Base-by-base conservation (phyloP, 2,888 invertebrate genomes). In the Melanotus villosus region DNA sequence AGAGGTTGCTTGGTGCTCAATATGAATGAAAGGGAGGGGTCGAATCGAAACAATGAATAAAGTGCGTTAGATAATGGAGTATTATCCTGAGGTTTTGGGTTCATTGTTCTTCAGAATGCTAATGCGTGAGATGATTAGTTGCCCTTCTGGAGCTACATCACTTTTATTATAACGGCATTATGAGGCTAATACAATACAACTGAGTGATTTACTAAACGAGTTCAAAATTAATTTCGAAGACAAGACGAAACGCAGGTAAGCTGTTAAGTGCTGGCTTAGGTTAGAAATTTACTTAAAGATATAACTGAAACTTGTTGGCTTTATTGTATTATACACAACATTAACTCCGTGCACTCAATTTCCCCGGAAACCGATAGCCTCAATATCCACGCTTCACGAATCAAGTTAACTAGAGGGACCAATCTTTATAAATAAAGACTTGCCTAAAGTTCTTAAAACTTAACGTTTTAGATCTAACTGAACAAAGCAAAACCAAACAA, bases 61-160 rank as follows among this genome's bases (percentile, higher is more conserved):
- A 62, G 68, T 66, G 26, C 54, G 62, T 54, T 38, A 62, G 60
- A 66, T 72, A 72, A 72, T 69, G 60, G 59, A 66, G 56, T 59
- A 69, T 72, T 66, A 72, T 72, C 60, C 58, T 66, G 36, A 50
- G 67, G 64, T 69, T 58, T 64, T 41, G 64, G 63, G 64, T 63
- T 63, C 58, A 70, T 63, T 72, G 70, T 70, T 64, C 60, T 45
- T 45, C 45, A 56, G 66, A 64, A 69, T 66, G 62, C 64, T 72
- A 69, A 72, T 64, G 69, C 66, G 32, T 34, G 43, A 45, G 62
- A 60, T 69, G 71, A 71, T 63, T 69, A 65, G 50, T 58, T 41
- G 47, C 45, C 54, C 38, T 45, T 57, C 64, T 54, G 36, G 45
- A 23, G 21, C 45, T 45, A 65, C 47, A 65, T 43, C 57, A 56